phyloP scores from a whole-genome alignment of 2,113 vertebrate species.

The Herpailurus yagouaroundi region DNA sequence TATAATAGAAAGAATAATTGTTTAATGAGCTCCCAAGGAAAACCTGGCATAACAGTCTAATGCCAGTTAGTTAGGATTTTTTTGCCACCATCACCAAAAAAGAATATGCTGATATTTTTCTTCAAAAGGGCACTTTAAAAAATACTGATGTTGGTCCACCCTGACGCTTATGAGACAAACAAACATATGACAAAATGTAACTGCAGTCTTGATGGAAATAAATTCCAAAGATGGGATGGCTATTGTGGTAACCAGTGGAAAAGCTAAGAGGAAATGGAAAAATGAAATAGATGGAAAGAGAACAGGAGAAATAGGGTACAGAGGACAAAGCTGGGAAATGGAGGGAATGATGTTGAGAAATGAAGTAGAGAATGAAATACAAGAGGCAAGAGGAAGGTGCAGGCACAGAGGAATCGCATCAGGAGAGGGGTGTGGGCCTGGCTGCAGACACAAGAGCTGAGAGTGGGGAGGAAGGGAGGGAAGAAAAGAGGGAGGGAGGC shows the following conservation, averaged over 20 bases:
- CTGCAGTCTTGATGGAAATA: neutral
- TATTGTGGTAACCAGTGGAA: neutral
- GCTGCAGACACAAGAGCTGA: rapidly evolving
- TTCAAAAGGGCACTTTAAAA: neutral
- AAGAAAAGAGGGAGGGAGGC: no score
- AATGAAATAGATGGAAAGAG: neutral
- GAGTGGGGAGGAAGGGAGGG: rapidly evolving
- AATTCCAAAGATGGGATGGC: neutral
- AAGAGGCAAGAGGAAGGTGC: neutral
- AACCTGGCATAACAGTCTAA: neutral
- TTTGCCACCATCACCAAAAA: neutral
- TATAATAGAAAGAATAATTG: neutral
- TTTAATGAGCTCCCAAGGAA: neutral
- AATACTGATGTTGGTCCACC: neutral
- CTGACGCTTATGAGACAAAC: neutral
- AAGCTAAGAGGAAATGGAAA: neutral
- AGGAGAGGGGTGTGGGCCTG: neutral
- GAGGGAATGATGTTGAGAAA: neutral
- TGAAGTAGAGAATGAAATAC: neutral
- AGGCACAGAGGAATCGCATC: neutral
- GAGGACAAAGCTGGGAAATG: neutral
- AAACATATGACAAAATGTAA: neutral
- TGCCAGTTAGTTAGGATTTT: neutral
- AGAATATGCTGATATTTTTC: neutral
- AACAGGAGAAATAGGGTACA: neutral